Base-by-base conservation (phyloP, 2,888 invertebrate genomes). In the Lasioglossum figueresi region DNA sequence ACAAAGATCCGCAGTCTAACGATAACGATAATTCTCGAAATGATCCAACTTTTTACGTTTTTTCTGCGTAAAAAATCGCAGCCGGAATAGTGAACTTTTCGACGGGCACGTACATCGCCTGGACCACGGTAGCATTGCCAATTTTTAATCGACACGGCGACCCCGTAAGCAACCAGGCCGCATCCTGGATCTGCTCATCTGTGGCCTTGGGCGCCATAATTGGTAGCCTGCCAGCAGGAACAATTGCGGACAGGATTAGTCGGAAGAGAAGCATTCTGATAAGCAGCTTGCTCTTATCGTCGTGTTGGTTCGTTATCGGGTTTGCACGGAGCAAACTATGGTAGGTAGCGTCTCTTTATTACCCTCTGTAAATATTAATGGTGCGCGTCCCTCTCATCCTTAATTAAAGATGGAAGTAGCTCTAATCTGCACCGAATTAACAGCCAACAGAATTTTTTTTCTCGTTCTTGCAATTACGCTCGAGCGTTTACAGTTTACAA, bases 141-240 rank as follows among this genome's bases (percentile, higher is more conserved):
- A 85, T 72, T 27, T 43, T 48, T 4, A 10, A 34, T 48, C 45
- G 45, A 48, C 31, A 31, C 19, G 48, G 31, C 48, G 19, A 27
- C 45, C 23, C 31, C 27, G 8, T 96, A 0, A 96, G 95, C 0
- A 91, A 95, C 0, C 96, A 96, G 74, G 95, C 97, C 91, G 96
- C 96, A 89, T 97, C 97, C 19, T 97, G 97, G 97, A 96, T 97
- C 80, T 96, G 97, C 0, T 97, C 97, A 14, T 93, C 97, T 59
- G 95, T 97, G 63, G 96, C 97, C 2, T 94, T 97, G 75, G 97
- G 97, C 73, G 97, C 97, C 14, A 95, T 96, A 71, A 92, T 95
- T 95, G 97, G 97, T 3, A 97, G 97, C 0, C 96, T 97, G 91
- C 94, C 96, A 48, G 97, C 97, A 0, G 97, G 97, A 5, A 95